Percentiles rank a stretch among this genome's conserved stretches.
phyloP scores from a whole-genome alignment of 2,113 vertebrate genomes.

The Candoia aspera region DNA sequence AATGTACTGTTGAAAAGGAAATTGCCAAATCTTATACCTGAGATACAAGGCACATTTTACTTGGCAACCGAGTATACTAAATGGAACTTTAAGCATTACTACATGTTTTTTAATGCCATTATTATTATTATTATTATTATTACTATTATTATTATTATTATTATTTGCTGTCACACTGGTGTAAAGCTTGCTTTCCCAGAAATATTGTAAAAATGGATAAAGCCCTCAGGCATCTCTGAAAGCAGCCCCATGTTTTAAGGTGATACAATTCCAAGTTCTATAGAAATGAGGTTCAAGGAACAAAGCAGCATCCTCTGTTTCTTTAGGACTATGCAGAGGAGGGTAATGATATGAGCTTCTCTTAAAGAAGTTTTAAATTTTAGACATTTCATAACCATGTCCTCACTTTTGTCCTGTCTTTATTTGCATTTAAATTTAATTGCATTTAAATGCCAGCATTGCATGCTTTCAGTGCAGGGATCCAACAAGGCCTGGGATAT shows the following conservation, averaged over 20 bases:
- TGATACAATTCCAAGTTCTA: constrained; percentile 48
- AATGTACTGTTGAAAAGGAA: constrained; percentile 59
- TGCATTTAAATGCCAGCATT: background rate
- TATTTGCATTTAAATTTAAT: background rate
- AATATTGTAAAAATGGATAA: constrained; percentile 56
- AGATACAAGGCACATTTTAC: constrained; percentile 64
- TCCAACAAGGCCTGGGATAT: background rate
- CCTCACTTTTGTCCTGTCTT: constrained; percentile 27
- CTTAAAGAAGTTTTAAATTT: constrained; percentile 33
- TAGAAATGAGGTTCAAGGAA: constrained; percentile 34
- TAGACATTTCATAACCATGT: constrained; percentile 45
- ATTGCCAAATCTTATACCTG: constrained; percentile 77
- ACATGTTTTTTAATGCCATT: constrained; percentile 12
- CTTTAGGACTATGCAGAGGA: constrained; percentile 16
- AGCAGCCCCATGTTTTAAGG: constrained; percentile 33
- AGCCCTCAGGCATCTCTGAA: constrained; percentile 57
- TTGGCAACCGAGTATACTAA: constrained; percentile 61
- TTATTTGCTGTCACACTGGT: constrained; percentile 16
- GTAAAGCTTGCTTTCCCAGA: constrained; percentile 53
- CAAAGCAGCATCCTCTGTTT: constrained; percentile 42
- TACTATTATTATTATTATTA: no score
- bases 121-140: background rate
- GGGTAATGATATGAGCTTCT: constrained; percentile 46
- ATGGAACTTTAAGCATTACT: constrained; percentile 57
- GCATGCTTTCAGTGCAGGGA: rapidly evolving